phyloP scores from a whole-genome alignment of 2,797 vertebrate species.

The Petrocephalus sullivani region DNA sequence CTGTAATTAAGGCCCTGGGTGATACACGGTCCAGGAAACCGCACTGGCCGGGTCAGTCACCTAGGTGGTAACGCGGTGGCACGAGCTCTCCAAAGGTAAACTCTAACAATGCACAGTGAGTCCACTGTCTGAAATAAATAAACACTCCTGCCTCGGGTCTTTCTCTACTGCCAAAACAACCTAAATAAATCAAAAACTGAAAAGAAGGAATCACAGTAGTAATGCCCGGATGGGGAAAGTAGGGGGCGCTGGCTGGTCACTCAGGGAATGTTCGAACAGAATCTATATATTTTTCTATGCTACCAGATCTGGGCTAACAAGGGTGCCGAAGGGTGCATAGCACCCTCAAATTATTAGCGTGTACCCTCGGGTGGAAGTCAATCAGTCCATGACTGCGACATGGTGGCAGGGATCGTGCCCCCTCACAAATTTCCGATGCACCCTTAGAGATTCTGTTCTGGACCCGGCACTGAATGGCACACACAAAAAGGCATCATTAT shows the following conservation, averaged over 20 bases:
- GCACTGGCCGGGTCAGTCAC: neutral
- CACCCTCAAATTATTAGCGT: neutral
- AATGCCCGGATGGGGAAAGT: neutral
- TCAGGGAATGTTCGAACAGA: neutral
- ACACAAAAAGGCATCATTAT: neutral
- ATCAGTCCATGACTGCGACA: neutral
- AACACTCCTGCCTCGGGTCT: neutral
- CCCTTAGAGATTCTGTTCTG: neutral
- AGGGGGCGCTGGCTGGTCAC: neutral
- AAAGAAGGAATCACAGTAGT: no score
- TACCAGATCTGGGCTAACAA: neutral
- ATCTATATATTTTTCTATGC: neutral
- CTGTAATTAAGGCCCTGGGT: neutral
- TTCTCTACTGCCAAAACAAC: neutral
- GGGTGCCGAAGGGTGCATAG: neutral
- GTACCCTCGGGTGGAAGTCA: neutral
- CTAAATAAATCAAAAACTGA: neutral
- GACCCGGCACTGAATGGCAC: neutral
- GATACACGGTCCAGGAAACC: neutral
- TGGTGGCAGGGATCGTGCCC: neutral
- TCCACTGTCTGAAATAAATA: slow-evolving; percentile 2
- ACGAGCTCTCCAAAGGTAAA: neutral
- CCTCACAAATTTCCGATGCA: neutral
- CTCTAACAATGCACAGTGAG: neutral
- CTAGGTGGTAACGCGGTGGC: neutral